Evolutionary conservation across 1,140 invertebrate species (phyloP), one percentile per base, ranked within the genome.

Genomic region (Ctenoplectra terminalis): DNA sequence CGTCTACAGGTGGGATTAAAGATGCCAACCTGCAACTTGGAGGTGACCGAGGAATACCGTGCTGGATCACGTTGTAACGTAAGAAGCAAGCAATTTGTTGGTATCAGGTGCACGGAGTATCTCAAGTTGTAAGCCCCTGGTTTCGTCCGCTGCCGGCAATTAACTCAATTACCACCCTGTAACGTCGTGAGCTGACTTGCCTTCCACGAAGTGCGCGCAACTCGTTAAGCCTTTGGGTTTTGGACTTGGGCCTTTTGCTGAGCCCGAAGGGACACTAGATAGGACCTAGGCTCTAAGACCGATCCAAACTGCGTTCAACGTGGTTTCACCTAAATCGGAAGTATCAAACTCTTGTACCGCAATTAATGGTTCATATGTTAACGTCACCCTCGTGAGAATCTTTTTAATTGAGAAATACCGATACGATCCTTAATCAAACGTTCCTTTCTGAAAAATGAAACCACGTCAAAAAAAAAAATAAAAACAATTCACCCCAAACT

Each of bases 131-230:
- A 93, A 93, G 92, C 92, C 91, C 88, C 86, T 81, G 81, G 73
- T 88, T 81, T 85, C 88, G 70, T 60, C 83, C 85, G 76, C 80
- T 81, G 81, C 85, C 82, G 86, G 91, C 92, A 93, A 93, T 93
- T 93, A 93, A 93, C 92, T 93, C 91, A 89, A 93, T 93, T 93
- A 93, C 92, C 92, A 93, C 91, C 90, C 92, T 90, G 90, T 93
- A 93, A 92, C 91, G 88, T 91, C 88, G 89, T 88, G 84, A 84
- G 73, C 85, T 81, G 87, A 89, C 86, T 90, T 90, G 88, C 76
- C 52, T 84, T 67, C 64, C 54, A 69, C 85, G 66, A 88, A 85
- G 86, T 90, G 87, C 79, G 87, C 88, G 87, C 84, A 88, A 92
- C 91, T 92, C 91, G 91, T 92, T 93, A 93, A 93, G 91, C 91